These are phyloP conservation scores for Junonia oenone DNA, from an alignment of 2,888 invertebrate genomes.

Conservation along the genomic window DNA sequence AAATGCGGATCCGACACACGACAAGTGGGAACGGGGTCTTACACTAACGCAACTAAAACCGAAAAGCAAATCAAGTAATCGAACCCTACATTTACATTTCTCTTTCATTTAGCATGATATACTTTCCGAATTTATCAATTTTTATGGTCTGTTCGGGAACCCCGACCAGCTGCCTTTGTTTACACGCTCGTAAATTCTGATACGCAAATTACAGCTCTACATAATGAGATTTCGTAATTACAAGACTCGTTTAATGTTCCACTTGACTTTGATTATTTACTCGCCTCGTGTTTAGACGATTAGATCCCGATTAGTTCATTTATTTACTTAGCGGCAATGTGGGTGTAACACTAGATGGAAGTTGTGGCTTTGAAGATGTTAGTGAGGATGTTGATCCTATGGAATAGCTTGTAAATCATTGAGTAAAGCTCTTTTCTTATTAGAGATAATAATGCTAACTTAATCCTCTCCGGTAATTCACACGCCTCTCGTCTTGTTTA, in stretches of 20 bases:
- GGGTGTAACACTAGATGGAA: neutral
- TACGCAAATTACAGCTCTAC: slow-evolving; percentile 28
- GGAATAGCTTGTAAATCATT: too few relatives aligned
- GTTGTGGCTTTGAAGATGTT: neutral
- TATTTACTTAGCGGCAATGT: neutral
- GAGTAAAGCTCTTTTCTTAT: too few relatives aligned
- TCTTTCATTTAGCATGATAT: neutral
- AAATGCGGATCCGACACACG: too few relatives aligned
- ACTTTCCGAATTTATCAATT: neutral
- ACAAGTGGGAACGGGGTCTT: too few relatives aligned
- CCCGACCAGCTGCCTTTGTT: slow-evolving; percentile 26
- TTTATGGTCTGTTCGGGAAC: neutral
- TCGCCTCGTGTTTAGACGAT: slow-evolving; percentile 20
- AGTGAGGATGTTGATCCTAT: too few relatives aligned
- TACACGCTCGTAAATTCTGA: slow-evolving; percentile 27
- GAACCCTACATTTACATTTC: too few relatives aligned
- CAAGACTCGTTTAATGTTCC: slow-evolving; percentile 23
- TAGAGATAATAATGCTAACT: too few relatives aligned
- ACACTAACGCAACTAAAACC: too few relatives aligned
- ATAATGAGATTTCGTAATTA: slow-evolving; percentile 34
- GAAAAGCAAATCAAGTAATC: too few relatives aligned
- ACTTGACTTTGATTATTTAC: slow-evolving; percentile 27
- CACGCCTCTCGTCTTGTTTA: too few relatives aligned
- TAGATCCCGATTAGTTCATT: slow-evolving; percentile 18
- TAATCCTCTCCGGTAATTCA: too few relatives aligned